Evolutionary conservation across 2,888 invertebrate genomes (phyloP).

Genomic region (Zhengitettix transpicula): DNA sequence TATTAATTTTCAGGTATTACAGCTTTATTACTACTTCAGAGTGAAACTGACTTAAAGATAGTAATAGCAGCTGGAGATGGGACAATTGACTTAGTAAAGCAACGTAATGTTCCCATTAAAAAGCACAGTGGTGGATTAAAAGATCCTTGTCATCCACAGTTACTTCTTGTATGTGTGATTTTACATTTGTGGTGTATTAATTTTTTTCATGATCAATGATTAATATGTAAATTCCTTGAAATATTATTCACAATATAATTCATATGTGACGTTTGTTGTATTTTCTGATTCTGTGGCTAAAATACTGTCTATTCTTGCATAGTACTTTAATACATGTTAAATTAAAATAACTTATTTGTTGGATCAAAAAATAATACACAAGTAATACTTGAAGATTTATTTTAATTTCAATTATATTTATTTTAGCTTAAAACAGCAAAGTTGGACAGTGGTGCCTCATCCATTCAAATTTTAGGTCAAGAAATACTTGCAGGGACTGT

Average conservation of each 20-base stretch:
- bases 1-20: slow-evolving; percentile 39
- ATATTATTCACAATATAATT: too few species aligned
- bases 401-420: neutral
- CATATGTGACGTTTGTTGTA: too few species aligned
- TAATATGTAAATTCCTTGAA: too few species aligned
- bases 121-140: slow-evolving; percentile 1
- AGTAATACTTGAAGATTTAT: neutral
- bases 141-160: slow-evolving; percentile 3
- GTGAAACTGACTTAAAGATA: slow-evolving; percentile 30
- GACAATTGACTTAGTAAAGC: slow-evolving; percentile 51
- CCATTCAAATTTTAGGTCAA: slow-evolving; percentile 43
- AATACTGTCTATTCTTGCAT: too few species aligned
- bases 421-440: slow-evolving; percentile 36
- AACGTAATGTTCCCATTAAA: slow-evolving; percentile 22
- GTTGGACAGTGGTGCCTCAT: slow-evolving; percentile 53
- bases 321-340: too few species aligned
- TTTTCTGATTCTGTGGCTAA: too few species aligned
- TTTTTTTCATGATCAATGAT: neutral
- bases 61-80: slow-evolving; percentile 79
- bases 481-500: slow-evolving; percentile 59
- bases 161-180: neutral
- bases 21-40: slow-evolving; percentile 40
- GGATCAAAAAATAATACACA: too few species aligned
- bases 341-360: too few species aligned
- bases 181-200: too few species aligned